A percentile compares a stretch with the other conserved stretches of the same genome.
Evolutionary conservation across 2,888 invertebrate genomes (phyloP).

Genomic region (Cataglyphis altisquamis): DNA sequence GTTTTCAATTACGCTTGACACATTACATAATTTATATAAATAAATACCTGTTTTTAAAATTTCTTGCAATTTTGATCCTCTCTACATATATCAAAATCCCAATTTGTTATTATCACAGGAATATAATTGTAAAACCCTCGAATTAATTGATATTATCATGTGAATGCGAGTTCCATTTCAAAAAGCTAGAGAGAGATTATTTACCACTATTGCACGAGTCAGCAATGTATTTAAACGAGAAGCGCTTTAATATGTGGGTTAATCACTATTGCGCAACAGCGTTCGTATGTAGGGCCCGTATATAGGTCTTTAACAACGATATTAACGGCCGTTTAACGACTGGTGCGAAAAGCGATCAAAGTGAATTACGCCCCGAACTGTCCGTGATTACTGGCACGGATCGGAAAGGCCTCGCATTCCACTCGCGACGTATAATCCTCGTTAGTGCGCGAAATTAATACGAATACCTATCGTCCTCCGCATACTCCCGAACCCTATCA

Average conservation of each 20-base stretch:
- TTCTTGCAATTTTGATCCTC: slow-evolving; percentile 9
- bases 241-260: slow-evolving; percentile 60
- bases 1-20: background rate
- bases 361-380: slow-evolving; percentile 59
- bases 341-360: slow-evolving; percentile 57
- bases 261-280: slow-evolving; percentile 57
- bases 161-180: background rate
- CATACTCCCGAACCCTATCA: slow-evolving; percentile 7
- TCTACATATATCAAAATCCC: background rate
- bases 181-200: slow-evolving; percentile 18
- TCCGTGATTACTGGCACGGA: slow-evolving; percentile 52
- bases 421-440: slow-evolving; percentile 50
- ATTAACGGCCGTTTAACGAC: slow-evolving; percentile 62
- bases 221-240: slow-evolving; percentile 46
- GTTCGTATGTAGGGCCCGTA: slow-evolving; percentile 31
- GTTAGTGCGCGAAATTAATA: slow-evolving; percentile 39
- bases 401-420: slow-evolving; percentile 41
- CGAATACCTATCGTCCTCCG: background rate
- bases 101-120: slow-evolving; percentile 9
- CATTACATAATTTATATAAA: background rate
- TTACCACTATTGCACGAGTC: slow-evolving; percentile 17
- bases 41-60: background rate
- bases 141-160: background rate
- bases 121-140: background rate
- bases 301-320: slow-evolving; percentile 38